Evolutionary conservation across 1,140 invertebrate genomes (phyloP), one percentile per base, ranked within the genome.

Genomic region (Drosophila lacteicornis): DNA sequence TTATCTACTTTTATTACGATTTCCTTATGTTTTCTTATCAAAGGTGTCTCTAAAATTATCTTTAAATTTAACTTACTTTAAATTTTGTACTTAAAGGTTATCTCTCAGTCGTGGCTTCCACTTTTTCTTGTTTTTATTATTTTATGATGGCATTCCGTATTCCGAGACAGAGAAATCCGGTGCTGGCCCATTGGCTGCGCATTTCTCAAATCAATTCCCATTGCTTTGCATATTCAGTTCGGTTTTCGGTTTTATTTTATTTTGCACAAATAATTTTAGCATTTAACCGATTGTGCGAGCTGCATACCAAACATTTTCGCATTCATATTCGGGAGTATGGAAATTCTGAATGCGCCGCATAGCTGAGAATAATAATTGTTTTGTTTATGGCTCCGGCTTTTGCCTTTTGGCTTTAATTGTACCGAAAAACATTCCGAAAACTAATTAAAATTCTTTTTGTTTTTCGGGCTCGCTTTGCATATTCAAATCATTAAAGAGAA

Each of bases 371-470:
- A 58, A 79, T 82, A 79, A 80, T 84, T 83, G 71, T 80, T 71
- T 80, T 60, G 76, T 84, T 83, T 82, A 84, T 75, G 65, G 59
- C 50, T 59, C 27, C 45, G 45, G 11, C 50, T 30, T 30, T 30
- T 17, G 68, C 27, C 46, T 60, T 11, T 73, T 38, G 66, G 55
- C 70, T 73, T 74, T 74, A 74, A 74, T 74, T 74, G 70, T 67
- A 73, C 38, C 53, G 43, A 50, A 84, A 62, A 78, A 63, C 61
- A 50, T 43, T 59, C 66, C 55, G 38, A 74, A 80, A 87, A 88
- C 80, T 78, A 82, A 88, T 88, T 88, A 80, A 84, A 88, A 88
- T 82, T 86, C 70, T 82, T 86, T 87, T 69, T 49, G 46, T 71
- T 45, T 36, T 55, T 4, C 5, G 1, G 27, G 22, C 33, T 22